A percentile compares a stretch with the other conserved stretches of the same genome.
phyloP scores from a whole-genome alignment of 37 sponge, comb jelly and placozoan genomes.

The Petrosia ficiformis region DNA sequence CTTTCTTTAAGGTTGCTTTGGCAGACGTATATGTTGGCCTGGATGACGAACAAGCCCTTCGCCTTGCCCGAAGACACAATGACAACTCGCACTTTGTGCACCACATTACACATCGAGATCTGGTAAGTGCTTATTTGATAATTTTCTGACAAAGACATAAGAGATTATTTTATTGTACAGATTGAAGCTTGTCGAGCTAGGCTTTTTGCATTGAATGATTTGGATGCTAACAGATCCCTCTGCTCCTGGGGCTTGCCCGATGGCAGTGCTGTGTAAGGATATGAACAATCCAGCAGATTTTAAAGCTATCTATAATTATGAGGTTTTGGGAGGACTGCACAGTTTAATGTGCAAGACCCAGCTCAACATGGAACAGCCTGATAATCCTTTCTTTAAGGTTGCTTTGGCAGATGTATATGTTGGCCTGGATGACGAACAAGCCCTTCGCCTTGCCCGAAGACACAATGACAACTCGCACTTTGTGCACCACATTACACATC shows the following conservation, averaged over 20 bases:
- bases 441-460: conserved; percentile 25
- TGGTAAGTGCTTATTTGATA: conserved; percentile 18
- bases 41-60: conserved; percentile 24
- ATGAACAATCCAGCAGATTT: neutral
- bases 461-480: conserved; percentile 43
- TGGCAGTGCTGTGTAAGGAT: conserved; percentile 48
- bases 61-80: conserved; percentile 25
- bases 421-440: conserved; percentile 27
- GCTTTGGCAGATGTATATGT: conserved; percentile 35
- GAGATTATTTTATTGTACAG: neutral
- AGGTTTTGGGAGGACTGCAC: conserved; percentile 45
- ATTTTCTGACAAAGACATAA: neutral
- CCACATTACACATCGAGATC: conserved; percentile 26
- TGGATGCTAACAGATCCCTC: conserved; percentile 28
- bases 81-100: conserved; percentile 30
- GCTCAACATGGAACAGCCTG: conserved; percentile 6
- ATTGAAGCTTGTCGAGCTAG: neutral
- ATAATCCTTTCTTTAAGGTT: conserved; percentile 17
- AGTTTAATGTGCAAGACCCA: conserved; percentile 15
- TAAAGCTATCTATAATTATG: conserved; percentile 39
- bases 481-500: conserved; percentile 26
- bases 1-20: neutral
- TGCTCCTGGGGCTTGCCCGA: conserved; percentile 48
- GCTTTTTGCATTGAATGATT: neutral
- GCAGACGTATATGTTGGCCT: conserved; percentile 29